phyloP scores from a whole-genome alignment of 2,888 invertebrate species.

The Eulithis prunata region DNA sequence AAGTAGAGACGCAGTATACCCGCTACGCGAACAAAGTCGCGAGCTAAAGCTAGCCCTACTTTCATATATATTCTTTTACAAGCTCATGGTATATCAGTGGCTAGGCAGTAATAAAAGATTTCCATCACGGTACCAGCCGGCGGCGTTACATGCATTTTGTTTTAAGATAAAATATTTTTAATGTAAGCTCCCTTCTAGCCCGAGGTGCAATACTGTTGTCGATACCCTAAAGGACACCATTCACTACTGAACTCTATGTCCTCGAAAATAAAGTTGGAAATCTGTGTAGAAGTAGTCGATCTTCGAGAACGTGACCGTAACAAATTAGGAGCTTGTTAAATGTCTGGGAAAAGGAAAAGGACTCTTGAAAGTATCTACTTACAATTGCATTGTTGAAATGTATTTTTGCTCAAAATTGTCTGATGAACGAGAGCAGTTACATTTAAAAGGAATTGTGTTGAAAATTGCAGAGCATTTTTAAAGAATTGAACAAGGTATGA shows the following conservation, averaged over 20 bases:
- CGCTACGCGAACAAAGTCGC: not conserved
- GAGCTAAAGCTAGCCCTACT: not conserved
- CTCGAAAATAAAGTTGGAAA: slow-evolving; percentile 12
- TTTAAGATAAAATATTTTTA: slow-evolving; percentile 61
- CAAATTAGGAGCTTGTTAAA: slow-evolving; percentile 46
- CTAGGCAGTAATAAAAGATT: slow-evolving; percentile 25
- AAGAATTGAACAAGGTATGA: not conserved
- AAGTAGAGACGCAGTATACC: too few species aligned
- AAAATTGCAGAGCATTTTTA: not conserved
- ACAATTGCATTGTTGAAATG: slow-evolving; percentile 35
- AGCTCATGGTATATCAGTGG: slow-evolving; percentile 18
- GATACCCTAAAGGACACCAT: slow-evolving; percentile 14
- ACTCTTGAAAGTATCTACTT: slow-evolving; percentile 27
- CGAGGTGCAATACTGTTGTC: slow-evolving; percentile 43
- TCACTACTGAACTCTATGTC: slow-evolving; percentile 15
- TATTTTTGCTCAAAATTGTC: slow-evolving; percentile 27
- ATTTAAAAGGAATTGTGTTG: slow-evolving; percentile 17
- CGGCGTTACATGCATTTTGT: slow-evolving; percentile 56
- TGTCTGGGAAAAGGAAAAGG: slow-evolving; percentile 38
- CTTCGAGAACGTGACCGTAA: slow-evolving; percentile 43
- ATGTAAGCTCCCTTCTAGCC: slow-evolving; percentile 48
- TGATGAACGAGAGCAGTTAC: slow-evolving; percentile 7
- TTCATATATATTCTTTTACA: not conserved
- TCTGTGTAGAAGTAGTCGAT: slow-evolving; percentile 10
- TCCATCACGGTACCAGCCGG: slow-evolving; percentile 42